A percentile compares a stretch with the other conserved stretches of the same genome.
Evolutionary conservation across 2,888 invertebrate species (phyloP).

Genomic region (Tryphoninae sp.): DNA sequence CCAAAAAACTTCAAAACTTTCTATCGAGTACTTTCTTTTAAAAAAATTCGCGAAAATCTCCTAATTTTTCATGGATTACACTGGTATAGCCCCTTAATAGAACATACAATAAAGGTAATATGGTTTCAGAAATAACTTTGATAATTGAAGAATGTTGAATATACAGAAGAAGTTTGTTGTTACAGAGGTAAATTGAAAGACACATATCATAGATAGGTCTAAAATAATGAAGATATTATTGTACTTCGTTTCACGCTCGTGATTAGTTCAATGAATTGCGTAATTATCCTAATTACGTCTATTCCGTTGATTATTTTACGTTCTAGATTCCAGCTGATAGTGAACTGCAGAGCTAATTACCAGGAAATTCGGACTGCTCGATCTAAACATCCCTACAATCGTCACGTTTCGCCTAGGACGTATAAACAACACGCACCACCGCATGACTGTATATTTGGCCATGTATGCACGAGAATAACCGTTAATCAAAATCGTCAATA

Average conservation of each 20-base stretch:
- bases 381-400: conserved; percentile 34
- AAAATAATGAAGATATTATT: too few species aligned
- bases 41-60: too few species aligned
- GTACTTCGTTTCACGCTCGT: background rate
- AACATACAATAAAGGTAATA: too few species aligned
- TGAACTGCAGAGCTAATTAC: conserved; percentile 33
- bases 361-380: conserved; percentile 16
- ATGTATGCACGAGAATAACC: conserved; percentile 12
- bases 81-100: too few species aligned
- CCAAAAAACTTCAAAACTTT: too few species aligned
- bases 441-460: conserved; percentile 1
- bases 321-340: background rate
- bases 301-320: conserved; percentile 22
- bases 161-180: too few species aligned
- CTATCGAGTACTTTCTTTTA: too few species aligned
- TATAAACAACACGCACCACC: background rate
- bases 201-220: too few species aligned
- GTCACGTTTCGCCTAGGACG: conserved; percentile 40
- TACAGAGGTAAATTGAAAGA: too few species aligned
- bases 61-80: too few species aligned
- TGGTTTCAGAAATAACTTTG: too few species aligned
- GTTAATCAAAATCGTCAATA: conserved; percentile 52
- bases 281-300: conserved; percentile 59
- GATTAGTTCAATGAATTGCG: conserved; percentile 34
- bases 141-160: too few species aligned